Percentiles rank a stretch among this genome's conserved stretches.
phyloP scores from a whole-genome alignment of 2,797 vertebrate species.

The Amazona finschi region DNA sequence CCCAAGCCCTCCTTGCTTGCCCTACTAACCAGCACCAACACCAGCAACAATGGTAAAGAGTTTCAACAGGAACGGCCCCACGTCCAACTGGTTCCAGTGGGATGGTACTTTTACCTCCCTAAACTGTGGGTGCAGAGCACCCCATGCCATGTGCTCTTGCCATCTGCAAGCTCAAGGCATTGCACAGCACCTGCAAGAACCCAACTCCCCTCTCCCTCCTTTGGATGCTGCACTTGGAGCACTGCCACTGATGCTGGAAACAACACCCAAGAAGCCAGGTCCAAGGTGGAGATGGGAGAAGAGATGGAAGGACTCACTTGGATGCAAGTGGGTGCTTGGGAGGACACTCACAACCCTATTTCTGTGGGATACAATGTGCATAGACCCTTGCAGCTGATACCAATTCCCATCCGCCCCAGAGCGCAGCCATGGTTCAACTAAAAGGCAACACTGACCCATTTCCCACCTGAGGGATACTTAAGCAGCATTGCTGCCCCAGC shows the following conservation, averaged over 20 bases:
- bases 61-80: not conserved
- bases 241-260: not conserved
- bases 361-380: fast-evolving
- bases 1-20: not conserved
- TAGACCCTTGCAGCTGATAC: not conserved
- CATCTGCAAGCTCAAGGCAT: fast-evolving
- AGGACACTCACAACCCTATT: not conserved
- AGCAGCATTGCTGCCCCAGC: not conserved
- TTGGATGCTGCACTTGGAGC: not conserved
- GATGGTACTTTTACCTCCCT: not conserved
- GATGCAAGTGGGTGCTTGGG: not conserved
- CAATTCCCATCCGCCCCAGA: not conserved
- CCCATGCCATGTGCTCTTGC: fast-evolving
- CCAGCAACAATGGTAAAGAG: not conserved
- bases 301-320: fast-evolving
- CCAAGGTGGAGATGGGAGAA: not conserved
- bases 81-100: not conserved
- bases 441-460: not conserved
- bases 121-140: not conserved
- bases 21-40: fast-evolving
- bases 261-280: not conserved
- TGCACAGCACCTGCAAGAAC: not conserved
- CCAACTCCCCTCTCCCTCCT: not conserved
- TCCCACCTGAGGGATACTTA: fast-evolving
- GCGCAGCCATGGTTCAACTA: not conserved